Percentiles rank a stretch among this genome's conserved stretches.
Evolutionary conservation across 2,888 invertebrate genomes (phyloP).

Genomic region (Mechanitis messenoides): DNA sequence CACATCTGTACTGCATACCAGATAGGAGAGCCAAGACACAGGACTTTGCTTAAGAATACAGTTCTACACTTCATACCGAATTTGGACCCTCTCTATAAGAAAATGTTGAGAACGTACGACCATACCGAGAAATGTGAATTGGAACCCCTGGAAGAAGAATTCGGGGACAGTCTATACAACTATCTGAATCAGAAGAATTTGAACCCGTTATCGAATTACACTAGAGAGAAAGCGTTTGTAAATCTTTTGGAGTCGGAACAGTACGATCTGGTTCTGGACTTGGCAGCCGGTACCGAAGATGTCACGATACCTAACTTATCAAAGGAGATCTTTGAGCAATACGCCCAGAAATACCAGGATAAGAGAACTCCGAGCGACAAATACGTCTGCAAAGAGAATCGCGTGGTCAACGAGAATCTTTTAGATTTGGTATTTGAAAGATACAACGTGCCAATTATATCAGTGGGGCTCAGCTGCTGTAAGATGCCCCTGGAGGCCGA

Average conservation of each 20-base stretch:
- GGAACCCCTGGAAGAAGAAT: slow-evolving; percentile 71
- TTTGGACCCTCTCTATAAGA: slow-evolving; percentile 53
- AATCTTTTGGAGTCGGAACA: slow-evolving; percentile 79
- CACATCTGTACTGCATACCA: slow-evolving; percentile 86
- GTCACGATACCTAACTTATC: slow-evolving; percentile 71
- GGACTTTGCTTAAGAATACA: slow-evolving; percentile 80
- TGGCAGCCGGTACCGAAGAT: slow-evolving; percentile 84
- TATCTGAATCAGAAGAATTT: slow-evolving; percentile 59
- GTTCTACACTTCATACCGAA: slow-evolving; percentile 88
- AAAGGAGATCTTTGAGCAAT: slow-evolving; percentile 65
- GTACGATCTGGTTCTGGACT: slow-evolving; percentile 83
- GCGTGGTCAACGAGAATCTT: slow-evolving; percentile 62
- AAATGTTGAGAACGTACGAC: slow-evolving; percentile 49
- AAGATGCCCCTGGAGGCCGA: slow-evolving; percentile 83
- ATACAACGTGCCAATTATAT: slow-evolving; percentile 80
- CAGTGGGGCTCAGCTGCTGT: slow-evolving; percentile 87
- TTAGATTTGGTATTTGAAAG: slow-evolving; percentile 78
- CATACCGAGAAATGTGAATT: slow-evolving; percentile 54
- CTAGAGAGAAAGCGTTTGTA: slow-evolving; percentile 78
- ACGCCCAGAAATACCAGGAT: slow-evolving; percentile 64
- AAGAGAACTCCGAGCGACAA: slow-evolving; percentile 53
- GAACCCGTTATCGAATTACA: slow-evolving; percentile 60
- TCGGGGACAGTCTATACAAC: slow-evolving; percentile 80
- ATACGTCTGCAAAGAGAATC: slow-evolving; percentile 44
- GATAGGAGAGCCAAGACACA: slow-evolving; percentile 80